Evolutionary conservation across 2,888 invertebrate species (phyloP), one percentile per base, ranked within the genome.

Genomic region (Amiota minor): DNA sequence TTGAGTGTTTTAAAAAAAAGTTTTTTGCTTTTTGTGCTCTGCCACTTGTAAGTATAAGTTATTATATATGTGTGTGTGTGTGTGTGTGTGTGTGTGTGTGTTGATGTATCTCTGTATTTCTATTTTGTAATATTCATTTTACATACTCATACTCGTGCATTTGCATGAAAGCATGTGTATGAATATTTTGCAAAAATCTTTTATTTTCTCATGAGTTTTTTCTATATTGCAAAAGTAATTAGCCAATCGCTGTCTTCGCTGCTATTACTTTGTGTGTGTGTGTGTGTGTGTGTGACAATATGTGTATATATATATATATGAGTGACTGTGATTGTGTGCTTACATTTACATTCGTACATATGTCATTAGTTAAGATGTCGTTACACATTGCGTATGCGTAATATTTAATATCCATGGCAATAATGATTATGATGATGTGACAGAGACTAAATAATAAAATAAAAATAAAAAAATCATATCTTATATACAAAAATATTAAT

Each of bases 1-100:
- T 76, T 76, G 75, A 76, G 83, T 76, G 77, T 80, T 78, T 79
- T 76, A 55, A 82, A 84, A 86, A 86, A 86, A 79, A 78, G 86
- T 78, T 76, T 14, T 79, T 79, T 76, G 78, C 78, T 76, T 83
- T n/a, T 75, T 50, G 68, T 20, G 49, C 61, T 35, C 35, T 35
- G 35, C 6, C 23, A 62, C 45, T 2, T 73, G 74, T 59, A 49
- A 55, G 46, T 70, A 47, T 73, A 16, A 67, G 67, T 70, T 61
- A 64, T 61, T 62, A 73, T 47, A 72, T 72, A 50, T 69, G 53
- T 75, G 68, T 62, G 70, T 56, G 67, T 74, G 61, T 70, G 23
- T n/a, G 64, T 65, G 49, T 64, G 53, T 69, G 55, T 20, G 61
- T 68, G 61, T 64, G 56, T 35, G 71, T 70, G 73, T 64, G 11